Evolutionary conservation across 2,888 invertebrate genomes (phyloP), one percentile per base, ranked within the genome.

Genomic region (Listrodromus nycthemerus): DNA sequence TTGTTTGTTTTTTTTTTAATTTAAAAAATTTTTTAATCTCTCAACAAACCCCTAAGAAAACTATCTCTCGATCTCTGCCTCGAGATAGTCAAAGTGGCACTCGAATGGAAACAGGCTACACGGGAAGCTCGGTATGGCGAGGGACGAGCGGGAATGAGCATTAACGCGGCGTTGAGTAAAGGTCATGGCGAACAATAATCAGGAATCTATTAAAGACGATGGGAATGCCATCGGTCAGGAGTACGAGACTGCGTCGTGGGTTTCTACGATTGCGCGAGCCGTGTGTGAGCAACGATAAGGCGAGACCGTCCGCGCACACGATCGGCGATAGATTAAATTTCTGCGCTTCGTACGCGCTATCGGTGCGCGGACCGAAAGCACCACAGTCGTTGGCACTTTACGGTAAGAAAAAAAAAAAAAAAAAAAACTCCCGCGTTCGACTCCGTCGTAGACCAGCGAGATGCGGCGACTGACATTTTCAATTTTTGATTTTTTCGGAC

Each of bases 131-230:
- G 41, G 41, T 13, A 52, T 63, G 63, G 27, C 37, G 21, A 24
- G 30, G 45, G 33, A 61, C 21, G 30, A 37, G 61, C 58, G 50
- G 58, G 37, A 81, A 61, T 58, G 81, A 55, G 45, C 63, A 70
- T 77, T 77, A 80, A 30, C 61, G 52, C 71, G 27, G 24, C 41
- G 33, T 67, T 58, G 41, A 63, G 69, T 65, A 84, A 84, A 78
- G 74, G 80, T 84, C 84, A 80, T 48, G 77, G 77, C 55, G 58
- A 77, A 76, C 41, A 55, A 65, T 83, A 80, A 83, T 83, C 83
- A 21, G 41, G 52, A 73, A 83, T 80, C 71, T 83, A 83, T 76
- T 69, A 67, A 80, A 80, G 63, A 13, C 67, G 76, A 80, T 67
- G 67, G 50, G 67, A 67, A 65, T 75, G 63, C 70, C 52, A 66